Evolutionary conservation across 2,797 vertebrate genomes (phyloP).

Genomic region (Mareca strepera): DNA sequence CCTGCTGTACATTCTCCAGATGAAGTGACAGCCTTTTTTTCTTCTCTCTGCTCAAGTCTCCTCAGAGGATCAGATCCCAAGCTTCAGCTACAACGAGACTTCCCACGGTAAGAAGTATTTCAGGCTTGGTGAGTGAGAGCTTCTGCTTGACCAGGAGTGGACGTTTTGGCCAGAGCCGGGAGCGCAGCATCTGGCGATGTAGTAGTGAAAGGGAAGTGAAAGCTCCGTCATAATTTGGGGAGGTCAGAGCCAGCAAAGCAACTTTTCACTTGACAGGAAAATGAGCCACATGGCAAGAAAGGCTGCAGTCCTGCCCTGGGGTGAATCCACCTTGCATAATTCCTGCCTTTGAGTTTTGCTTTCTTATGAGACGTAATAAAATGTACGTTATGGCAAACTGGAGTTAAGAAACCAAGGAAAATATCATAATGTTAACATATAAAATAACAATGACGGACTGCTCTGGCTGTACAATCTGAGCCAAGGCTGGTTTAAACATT

Average conservation of each 20-base stretch:
- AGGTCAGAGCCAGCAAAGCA: neutral
- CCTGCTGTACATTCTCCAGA: fast-evolving
- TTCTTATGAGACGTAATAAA: fast-evolving
- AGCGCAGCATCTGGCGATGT: neutral
- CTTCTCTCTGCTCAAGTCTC: neutral
- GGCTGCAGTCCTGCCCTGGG: fast-evolving
- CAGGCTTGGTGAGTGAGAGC: neutral
- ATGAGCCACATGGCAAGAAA: fast-evolving
- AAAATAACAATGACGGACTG: fast-evolving
- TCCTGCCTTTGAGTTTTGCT: neutral
- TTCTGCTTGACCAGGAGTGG: neutral
- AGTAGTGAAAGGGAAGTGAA: neutral
- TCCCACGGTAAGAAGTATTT: constrained; percentile 46
- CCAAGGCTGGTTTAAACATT: fast-evolving
- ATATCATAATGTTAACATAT: fast-evolving
- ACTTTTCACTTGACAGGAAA: fast-evolving
- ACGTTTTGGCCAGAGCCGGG: fast-evolving
- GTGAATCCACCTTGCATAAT: fast-evolving
- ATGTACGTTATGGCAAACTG: fast-evolving
- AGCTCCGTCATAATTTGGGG: fast-evolving
- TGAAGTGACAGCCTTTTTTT: fast-evolving
- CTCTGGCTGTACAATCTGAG: fast-evolving
- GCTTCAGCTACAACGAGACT: constrained; percentile 57
- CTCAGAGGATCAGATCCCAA: neutral
- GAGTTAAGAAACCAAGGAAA: neutral